Evolutionary conservation across 2,888 invertebrate species (phyloP).

Genomic region (Malthinus seriepunctatus): DNA sequence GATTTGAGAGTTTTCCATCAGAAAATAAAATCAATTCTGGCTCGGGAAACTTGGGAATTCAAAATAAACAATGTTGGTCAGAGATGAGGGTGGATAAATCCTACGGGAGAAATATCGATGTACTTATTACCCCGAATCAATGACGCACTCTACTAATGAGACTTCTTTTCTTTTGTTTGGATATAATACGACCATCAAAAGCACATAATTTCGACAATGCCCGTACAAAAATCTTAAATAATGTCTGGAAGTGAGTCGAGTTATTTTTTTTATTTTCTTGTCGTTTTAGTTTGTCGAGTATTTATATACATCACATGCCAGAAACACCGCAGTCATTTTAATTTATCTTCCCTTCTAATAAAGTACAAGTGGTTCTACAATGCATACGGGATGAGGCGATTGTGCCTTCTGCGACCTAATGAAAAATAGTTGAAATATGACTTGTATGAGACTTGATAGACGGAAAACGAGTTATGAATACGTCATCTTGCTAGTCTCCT

Average conservation of each 20-base stretch:
- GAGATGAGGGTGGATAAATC: conserved; percentile 22
- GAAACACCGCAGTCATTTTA: conserved; percentile 40
- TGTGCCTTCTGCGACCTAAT: conserved; percentile 35
- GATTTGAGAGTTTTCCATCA: conserved; percentile 15
- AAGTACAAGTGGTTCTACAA: conserved; percentile 44
- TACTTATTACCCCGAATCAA: conserved; percentile 24
- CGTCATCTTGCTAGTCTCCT: conserved; percentile 25
- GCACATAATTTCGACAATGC: conserved; percentile 19
- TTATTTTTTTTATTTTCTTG: background rate
- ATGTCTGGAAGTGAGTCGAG: conserved; percentile 8
- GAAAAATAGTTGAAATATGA: conserved; percentile 41
- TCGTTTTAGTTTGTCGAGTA: conserved; percentile 15
- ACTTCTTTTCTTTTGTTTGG: conserved; percentile 35
- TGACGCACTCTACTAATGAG: conserved; percentile 35
- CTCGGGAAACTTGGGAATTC: conserved; percentile 6
- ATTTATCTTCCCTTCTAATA: conserved; percentile 46
- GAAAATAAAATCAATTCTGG: conserved; percentile 4
- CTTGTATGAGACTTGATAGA: conserved; percentile 36
- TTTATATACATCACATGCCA: conserved; percentile 35
- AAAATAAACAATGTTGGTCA: conserved; percentile 12
- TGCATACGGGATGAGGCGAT: conserved; percentile 46
- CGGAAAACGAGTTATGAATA: conserved; percentile 40
- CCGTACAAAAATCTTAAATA: conserved; percentile 8
- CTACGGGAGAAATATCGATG: conserved; percentile 33
- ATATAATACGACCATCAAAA: conserved; percentile 27